These are phyloP conservation scores for Listrodromus nycthemerus DNA, from an alignment of 2,888 invertebrate genomes.

Conservation along the genomic window DNA sequence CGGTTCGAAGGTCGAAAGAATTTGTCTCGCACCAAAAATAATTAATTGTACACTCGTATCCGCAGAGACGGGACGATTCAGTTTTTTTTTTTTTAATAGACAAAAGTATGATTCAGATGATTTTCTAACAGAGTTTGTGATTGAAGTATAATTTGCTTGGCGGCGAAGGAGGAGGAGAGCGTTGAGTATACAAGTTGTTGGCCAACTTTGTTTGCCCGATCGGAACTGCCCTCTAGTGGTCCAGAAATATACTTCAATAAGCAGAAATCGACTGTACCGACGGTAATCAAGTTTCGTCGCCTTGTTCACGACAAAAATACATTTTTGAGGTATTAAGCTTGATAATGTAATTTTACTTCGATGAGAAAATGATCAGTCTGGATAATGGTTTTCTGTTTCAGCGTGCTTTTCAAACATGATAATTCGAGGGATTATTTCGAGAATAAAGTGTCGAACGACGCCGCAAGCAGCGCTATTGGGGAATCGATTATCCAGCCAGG, in stretches of 20 bases:
- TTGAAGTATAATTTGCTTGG: conserved; percentile 25
- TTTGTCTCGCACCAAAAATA: background rate
- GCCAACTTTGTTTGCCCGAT: background rate
- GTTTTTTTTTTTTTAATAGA: background rate
- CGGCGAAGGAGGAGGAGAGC: background rate
- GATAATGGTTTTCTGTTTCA: background rate
- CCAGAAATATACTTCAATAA: background rate
- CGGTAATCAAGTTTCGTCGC: background rate
- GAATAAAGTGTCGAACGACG: background rate
- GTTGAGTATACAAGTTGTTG: conserved; percentile 7
- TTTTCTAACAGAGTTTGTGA: background rate
- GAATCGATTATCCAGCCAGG: background rate
- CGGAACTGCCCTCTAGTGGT: conserved; percentile 8
- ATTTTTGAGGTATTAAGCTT: background rate
- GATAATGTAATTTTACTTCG: background rate
- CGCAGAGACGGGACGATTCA: background rate
- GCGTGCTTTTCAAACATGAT: background rate
- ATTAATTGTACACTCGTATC: background rate
- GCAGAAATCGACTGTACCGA: conserved; percentile 25
- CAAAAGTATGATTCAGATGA: background rate
- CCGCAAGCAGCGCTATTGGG: conserved; percentile 10
- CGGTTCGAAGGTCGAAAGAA: background rate
- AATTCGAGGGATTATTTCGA: background rate
- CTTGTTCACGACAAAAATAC: background rate
- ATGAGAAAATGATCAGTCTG: background rate